Conservation (phyloP, 2,888 invertebrate genomes). For the Linnaemya vulpina region DNA sequence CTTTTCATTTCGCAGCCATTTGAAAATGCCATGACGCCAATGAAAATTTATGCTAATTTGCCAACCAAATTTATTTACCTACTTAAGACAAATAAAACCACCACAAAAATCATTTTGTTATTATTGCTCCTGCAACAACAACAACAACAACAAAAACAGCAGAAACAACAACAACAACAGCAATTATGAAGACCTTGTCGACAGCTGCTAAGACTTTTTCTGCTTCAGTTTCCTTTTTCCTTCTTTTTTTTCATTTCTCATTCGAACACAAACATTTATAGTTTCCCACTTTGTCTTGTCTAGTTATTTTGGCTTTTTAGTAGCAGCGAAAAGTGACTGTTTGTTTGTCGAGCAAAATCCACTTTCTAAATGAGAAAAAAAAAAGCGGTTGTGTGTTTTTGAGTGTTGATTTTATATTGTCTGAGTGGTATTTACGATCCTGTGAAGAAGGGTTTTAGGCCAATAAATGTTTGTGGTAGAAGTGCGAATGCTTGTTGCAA, state of each 20-base stretch:
- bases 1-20: slow-evolving; percentile 3
- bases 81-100: slow-evolving; percentile 69
- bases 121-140: slow-evolving; percentile 43
- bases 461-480: slow-evolving; percentile 47
- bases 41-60: slow-evolving; percentile 72
- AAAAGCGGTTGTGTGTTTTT: slow-evolving; percentile 38
- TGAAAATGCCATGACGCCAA: slow-evolving; percentile 63
- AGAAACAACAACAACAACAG: slow-evolving; percentile 42
- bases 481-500: slow-evolving; percentile 33
- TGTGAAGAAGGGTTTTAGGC: slow-evolving; percentile 37
- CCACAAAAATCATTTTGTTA: slow-evolving; percentile 67
- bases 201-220: slow-evolving; percentile 13
- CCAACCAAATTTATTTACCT: slow-evolving; percentile 67
- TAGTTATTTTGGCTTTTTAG: not conserved
- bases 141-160: slow-evolving; percentile 49
- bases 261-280: slow-evolving; percentile 37
- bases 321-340: slow-evolving; percentile 21
- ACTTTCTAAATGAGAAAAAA: slow-evolving; percentile 55
- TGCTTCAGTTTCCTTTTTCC: no score
- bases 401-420: slow-evolving; percentile 63
- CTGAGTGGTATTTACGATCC: slow-evolving; percentile 50
- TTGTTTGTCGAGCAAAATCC: slow-evolving; percentile 44
- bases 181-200: slow-evolving; percentile 31
- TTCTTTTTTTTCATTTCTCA: no score
- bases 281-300: not conserved